Evolutionary conservation across 2,797 vertebrate species (phyloP), one percentile per base, ranked within the genome.

Genomic region (Morus bassanus): DNA sequence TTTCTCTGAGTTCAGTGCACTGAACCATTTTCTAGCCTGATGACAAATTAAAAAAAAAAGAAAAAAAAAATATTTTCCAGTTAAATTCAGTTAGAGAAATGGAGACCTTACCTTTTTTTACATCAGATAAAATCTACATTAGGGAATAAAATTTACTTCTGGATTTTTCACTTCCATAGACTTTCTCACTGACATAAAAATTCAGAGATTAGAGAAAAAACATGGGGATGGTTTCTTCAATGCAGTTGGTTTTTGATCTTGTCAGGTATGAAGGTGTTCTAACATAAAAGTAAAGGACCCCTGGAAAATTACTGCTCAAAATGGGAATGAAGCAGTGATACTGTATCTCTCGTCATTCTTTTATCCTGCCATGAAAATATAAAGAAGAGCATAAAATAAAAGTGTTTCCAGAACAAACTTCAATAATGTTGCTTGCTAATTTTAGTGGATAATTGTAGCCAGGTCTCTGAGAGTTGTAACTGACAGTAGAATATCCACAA

Each of bases 21-120:
- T 22, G 22, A 88, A 33, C 3, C 0, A 39, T 70, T 85, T 83
- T 83, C 5, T 28, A 68, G 5, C 4, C 11, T 60, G 48, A 77
- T 23, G 12, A 46, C 2, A 81, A 88, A 51, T 21, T 39, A 39
- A 9, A 10, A 27, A 25, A 76, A 25, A 22, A 48, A 11, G 10
- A 30, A 30, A 5, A 8, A 11, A 63, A n/a, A 14, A 18, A 24
- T 6, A 8, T 15, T n/a, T 50, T 14, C 3, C 5, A 39, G 27
- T 69, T 63, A 33, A 69, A 67, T 89, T 50, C 19, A 15, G 5
- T 43, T 63, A 46, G 6, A 61, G 10, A 79, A 85, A 41, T 18
- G 1, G 5, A 54, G 0, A 2, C 13, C 4, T 73, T 51, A 23
- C 3, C 0, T 23, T 46, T 68, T 45, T 61, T 54, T 70, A 46